Percentiles rank a stretch among this genome's conserved stretches.
Evolutionary conservation across 64 coral and sea anemone species (phyloP).

Genomic region (Anthopleura sola): DNA sequence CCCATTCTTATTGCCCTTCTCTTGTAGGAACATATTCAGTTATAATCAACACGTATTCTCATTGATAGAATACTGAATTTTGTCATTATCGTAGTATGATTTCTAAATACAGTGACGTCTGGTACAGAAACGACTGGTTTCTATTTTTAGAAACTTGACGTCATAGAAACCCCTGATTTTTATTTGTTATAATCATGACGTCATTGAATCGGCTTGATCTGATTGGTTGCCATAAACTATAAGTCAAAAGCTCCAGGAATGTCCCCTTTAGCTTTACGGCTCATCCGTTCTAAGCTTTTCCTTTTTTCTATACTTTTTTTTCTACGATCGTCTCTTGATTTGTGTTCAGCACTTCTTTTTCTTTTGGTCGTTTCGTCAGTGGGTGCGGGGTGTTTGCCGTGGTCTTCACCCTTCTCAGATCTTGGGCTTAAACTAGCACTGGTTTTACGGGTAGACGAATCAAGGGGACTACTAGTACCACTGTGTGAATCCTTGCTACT

Average conservation of each 20-base stretch:
- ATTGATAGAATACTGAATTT: too few species aligned
- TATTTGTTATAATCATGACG: not conserved
- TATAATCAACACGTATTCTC: too few species aligned
- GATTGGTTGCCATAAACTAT: not conserved
- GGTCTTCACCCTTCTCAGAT: not conserved
- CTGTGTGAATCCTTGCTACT: not conserved
- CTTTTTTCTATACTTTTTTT: slow-evolving; percentile 35
- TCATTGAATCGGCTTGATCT: not conserved
- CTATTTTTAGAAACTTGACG: too few species aligned
- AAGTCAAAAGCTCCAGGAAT: slow-evolving; percentile 25
- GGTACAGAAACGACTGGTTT: too few species aligned
- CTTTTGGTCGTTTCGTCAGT: not conserved
- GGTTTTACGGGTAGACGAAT: not conserved
- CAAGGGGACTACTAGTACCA: not conserved
- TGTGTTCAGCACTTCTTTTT: not conserved
- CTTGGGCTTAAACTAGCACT: slow-evolving; percentile 2
- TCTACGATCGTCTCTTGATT: not conserved
- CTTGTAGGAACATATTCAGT: too few species aligned
- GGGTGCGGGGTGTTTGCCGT: not conserved
- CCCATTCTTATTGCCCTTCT: too few species aligned
- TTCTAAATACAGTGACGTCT: too few species aligned
- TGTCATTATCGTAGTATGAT: too few species aligned
- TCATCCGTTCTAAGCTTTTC: slow-evolving; percentile 22
- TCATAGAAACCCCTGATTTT: too few species aligned
- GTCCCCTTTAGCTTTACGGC: slow-evolving; percentile 8